Conservation (phyloP, 2,797 vertebrate species). For the Lepilemur septentrionalis region DNA sequence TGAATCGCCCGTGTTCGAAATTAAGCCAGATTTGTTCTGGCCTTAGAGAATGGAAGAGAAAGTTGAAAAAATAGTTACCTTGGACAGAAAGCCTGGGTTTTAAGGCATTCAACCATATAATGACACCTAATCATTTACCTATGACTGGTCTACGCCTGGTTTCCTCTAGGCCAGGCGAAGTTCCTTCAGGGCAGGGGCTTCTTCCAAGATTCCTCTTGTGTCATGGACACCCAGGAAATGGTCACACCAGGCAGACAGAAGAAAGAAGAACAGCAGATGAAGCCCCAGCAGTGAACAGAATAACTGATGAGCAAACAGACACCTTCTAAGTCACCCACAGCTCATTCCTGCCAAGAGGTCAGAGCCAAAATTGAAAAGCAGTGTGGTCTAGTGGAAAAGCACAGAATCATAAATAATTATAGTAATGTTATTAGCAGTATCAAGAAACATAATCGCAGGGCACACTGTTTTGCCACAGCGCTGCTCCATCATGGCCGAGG, state of each 20-base stretch:
- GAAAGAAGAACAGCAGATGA: not conserved
- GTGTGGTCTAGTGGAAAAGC: not conserved
- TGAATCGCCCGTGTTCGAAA: not conserved
- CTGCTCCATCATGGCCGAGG: not conserved
- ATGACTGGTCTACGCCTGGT: not conserved
- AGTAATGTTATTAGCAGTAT: not conserved
- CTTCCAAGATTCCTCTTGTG: not conserved
- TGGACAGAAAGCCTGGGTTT: not conserved
- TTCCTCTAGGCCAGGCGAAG: not conserved
- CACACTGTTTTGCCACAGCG: not conserved
- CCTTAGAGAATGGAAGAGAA: slow-evolving; percentile 46
- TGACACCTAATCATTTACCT: slow-evolving; percentile 32
- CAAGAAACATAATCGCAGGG: not conserved
- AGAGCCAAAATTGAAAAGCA: not conserved
- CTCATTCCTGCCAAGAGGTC: not conserved
- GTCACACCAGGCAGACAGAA: not conserved
- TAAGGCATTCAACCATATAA: not conserved
- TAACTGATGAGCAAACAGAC: not conserved
- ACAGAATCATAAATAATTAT: not conserved
- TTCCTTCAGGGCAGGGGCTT: not conserved
- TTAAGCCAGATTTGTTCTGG: slow-evolving; percentile 55
- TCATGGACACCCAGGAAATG: not conserved
- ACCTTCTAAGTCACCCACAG: not conserved
- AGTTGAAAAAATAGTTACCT: slow-evolving; percentile 60
- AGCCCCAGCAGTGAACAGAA: not conserved